These are phyloP conservation scores for Thamnaconus septentrionalis DNA, from an alignment of 2,113 vertebrate species.

Conservation along the genomic window DNA sequence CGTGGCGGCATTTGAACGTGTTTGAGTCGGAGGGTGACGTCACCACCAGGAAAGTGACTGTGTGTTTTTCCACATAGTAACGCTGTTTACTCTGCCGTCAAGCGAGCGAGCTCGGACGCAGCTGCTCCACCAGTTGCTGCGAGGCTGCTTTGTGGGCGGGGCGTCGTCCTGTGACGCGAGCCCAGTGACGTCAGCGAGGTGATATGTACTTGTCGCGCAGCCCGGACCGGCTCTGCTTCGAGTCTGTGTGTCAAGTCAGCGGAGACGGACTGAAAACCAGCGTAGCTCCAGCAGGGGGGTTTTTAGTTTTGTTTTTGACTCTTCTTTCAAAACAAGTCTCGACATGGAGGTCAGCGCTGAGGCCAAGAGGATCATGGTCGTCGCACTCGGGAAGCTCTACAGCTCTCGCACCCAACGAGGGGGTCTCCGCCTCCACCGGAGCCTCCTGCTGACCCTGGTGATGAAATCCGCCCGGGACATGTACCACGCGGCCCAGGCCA, in stretches of 20 bases:
- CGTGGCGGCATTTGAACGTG: no score
- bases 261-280: no score
- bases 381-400: constrained; percentile 67
- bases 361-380: constrained; percentile 71
- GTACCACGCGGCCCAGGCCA: constrained; percentile 54
- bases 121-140: neutral
- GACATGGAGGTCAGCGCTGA: constrained; percentile 65
- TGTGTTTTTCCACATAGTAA: no score
- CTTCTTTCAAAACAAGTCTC: constrained; percentile 19
- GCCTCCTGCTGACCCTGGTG: constrained; percentile 61
- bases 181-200: constrained; percentile 53
- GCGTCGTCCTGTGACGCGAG: neutral
- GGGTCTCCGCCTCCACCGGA: constrained; percentile 63
- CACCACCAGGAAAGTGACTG: no score
- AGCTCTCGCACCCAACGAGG: constrained; percentile 60
- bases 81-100: neutral
- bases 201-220: constrained; percentile 35
- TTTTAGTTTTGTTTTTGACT: constrained; percentile 13
- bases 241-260: constrained; percentile 31
- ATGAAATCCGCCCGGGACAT: constrained; percentile 68
- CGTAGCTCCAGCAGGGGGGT: neutral
- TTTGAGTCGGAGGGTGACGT: no score
- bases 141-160: constrained; percentile 30
- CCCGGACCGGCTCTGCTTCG: neutral
- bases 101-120: neutral